phyloP scores from a whole-genome alignment of 2,797 vertebrate genomes.

The Sebastes reedi region DNA sequence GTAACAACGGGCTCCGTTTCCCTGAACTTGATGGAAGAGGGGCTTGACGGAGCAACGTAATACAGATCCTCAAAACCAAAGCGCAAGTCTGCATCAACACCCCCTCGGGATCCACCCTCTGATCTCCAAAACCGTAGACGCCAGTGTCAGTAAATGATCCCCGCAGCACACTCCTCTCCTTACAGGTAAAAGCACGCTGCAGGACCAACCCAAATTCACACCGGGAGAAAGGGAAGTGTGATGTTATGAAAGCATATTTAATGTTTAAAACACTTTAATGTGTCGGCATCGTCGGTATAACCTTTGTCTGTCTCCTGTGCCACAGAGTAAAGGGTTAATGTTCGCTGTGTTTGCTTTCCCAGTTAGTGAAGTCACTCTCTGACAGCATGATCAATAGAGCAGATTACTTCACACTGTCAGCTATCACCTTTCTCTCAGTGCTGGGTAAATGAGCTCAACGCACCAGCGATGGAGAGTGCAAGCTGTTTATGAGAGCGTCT shows the following conservation, averaged over 20 bases:
- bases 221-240: not conserved
- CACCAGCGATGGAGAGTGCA: constrained; percentile 21
- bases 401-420: constrained; percentile 85
- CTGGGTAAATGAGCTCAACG: constrained; percentile 71
- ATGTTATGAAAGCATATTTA: constrained; percentile 18
- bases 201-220: constrained; percentile 36
- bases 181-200: constrained; percentile 67
- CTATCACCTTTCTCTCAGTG: constrained; percentile 82
- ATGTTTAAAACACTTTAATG: not conserved
- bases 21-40: constrained; percentile 74
- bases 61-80: constrained; percentile 74
- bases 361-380: constrained; percentile 75
- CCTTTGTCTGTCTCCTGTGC: not conserved
- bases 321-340: constrained; percentile 56
- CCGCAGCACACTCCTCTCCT: constrained; percentile 63
- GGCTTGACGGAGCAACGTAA: constrained; percentile 72
- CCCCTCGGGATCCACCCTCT: constrained; percentile 75
- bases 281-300: not conserved
- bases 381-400: constrained; percentile 83
- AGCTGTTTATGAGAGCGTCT: constrained; percentile 19
- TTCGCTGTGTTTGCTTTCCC: constrained; percentile 70
- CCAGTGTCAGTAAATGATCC: constrained; percentile 75
- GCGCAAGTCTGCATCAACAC: constrained; percentile 72
- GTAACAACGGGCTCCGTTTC: constrained; percentile 78
- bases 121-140: constrained; percentile 79